Evolutionary conservation across 2,888 invertebrate species (phyloP).

Genomic region (Petrophora chlorosata): DNA sequence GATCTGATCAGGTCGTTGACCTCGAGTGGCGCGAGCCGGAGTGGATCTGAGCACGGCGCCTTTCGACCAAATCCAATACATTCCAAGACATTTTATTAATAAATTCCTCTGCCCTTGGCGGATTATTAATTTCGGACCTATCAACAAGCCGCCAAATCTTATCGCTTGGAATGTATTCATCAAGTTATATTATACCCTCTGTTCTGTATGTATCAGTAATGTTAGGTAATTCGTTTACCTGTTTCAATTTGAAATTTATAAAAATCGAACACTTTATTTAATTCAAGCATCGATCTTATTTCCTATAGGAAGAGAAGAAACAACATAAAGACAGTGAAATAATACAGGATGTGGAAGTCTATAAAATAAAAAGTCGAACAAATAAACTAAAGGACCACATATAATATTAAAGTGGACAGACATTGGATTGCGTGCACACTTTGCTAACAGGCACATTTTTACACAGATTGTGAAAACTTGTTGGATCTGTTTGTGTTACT

Average conservation of each 20-base stretch:
- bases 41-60: slow-evolving; percentile 80
- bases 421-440: slow-evolving; percentile 80
- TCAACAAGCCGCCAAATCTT: slow-evolving; percentile 51
- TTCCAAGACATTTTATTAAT: slow-evolving; percentile 54
- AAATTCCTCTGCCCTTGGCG: slow-evolving; percentile 42
- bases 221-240: slow-evolving; percentile 45
- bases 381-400: slow-evolving; percentile 78
- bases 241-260: neutral
- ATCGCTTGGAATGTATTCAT: slow-evolving; percentile 51
- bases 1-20: slow-evolving; percentile 69
- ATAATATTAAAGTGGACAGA: slow-evolving; percentile 80
- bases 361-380: slow-evolving; percentile 62
- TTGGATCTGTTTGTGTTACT: slow-evolving; percentile 60
- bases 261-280: slow-evolving; percentile 22
- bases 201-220: slow-evolving; percentile 61
- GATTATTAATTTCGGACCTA: slow-evolving; percentile 47
- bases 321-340: slow-evolving; percentile 68
- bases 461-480: slow-evolving; percentile 57
- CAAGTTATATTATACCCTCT: slow-evolving; percentile 55
- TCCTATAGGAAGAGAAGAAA: slow-evolving; percentile 52
- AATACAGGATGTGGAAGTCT: slow-evolving; percentile 64
- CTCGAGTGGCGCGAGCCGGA: slow-evolving; percentile 76
- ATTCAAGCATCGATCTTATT: slow-evolving; percentile 45
- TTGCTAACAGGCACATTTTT: slow-evolving; percentile 77
- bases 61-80: slow-evolving; percentile 60